Conservation (phyloP, 2,113 vertebrate genomes). For the Callipepla squamata region DNA sequence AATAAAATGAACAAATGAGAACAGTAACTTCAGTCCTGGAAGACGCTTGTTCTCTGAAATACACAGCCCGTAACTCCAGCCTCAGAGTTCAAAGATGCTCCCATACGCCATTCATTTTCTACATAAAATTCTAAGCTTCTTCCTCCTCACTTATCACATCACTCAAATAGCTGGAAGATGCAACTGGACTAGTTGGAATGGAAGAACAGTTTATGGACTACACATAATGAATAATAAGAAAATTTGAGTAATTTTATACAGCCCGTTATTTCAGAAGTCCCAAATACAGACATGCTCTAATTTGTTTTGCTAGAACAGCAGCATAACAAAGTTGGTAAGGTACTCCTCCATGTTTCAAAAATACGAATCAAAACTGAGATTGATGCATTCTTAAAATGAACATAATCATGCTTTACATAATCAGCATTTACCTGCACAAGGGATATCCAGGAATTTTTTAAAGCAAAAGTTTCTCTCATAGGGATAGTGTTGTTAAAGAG, state of each 20-base stretch:
- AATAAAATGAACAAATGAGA: neutral
- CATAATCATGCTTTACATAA: neutral
- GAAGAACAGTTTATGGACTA: neutral
- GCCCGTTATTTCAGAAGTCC: no score
- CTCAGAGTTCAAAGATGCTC: neutral
- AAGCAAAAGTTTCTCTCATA: conserved; percentile 27
- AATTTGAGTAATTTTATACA: neutral
- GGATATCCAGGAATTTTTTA: neutral
- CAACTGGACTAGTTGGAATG: neutral
- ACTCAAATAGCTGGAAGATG: neutral
- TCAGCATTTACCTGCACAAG: neutral
- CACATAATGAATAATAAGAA: neutral
- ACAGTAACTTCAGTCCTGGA: neutral
- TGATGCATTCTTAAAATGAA: neutral
- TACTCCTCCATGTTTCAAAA: neutral
- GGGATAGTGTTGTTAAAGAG: conserved; percentile 40
- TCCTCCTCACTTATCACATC: neutral
- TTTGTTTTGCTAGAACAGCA: neutral
- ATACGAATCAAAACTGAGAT: neutral
- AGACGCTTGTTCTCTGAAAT: neutral
- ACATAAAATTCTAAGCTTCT: neutral
- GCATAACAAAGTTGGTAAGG: neutral
- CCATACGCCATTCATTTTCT: neutral
- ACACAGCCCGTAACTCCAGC: neutral
- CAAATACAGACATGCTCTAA: neutral